Conservation (phyloP, 2,113 vertebrate genomes). For the Anguilla rostrata region DNA sequence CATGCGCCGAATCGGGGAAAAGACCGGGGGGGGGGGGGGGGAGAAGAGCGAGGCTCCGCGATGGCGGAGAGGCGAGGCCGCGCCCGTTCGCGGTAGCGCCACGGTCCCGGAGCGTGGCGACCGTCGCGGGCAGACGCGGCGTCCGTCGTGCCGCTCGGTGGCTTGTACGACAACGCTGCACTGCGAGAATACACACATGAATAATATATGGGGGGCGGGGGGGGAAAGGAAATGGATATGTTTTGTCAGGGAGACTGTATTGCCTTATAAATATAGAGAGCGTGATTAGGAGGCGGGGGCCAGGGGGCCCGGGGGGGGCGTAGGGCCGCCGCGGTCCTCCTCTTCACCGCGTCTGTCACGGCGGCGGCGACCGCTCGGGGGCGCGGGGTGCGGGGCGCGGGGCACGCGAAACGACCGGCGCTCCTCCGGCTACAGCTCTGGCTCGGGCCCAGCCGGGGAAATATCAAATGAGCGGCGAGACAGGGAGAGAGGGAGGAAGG, state of each 20-base stretch:
- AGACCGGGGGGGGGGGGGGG: not conserved
- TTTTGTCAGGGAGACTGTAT: not conserved
- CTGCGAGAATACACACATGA: not conserved
- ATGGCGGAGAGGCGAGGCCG: not conserved
- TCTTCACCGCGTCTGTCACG: not conserved
- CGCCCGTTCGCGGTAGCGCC: not conserved
- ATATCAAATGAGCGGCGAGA: not conserved
- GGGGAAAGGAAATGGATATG: not conserved
- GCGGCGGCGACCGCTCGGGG: not conserved
- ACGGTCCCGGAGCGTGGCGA: not conserved
- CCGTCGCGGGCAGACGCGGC: not conserved
- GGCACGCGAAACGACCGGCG: not conserved
- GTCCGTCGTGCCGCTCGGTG: not conserved
- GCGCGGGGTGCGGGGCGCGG: not conserved
- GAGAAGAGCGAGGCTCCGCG: not conserved
- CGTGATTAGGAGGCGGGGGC: not conserved
- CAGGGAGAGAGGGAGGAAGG: not conserved
- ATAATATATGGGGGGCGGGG: not conserved
- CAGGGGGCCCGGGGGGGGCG: not conserved
- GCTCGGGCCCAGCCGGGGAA: not conserved
- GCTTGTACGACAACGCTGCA: not conserved
- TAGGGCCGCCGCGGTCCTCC: not conserved
- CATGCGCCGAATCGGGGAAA: not conserved
- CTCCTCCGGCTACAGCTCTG: not conserved
- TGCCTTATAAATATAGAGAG: conserved; percentile 23